Base-by-base conservation (phyloP, 2,113 vertebrate genomes). In the Dipodomys merriami region DNA sequence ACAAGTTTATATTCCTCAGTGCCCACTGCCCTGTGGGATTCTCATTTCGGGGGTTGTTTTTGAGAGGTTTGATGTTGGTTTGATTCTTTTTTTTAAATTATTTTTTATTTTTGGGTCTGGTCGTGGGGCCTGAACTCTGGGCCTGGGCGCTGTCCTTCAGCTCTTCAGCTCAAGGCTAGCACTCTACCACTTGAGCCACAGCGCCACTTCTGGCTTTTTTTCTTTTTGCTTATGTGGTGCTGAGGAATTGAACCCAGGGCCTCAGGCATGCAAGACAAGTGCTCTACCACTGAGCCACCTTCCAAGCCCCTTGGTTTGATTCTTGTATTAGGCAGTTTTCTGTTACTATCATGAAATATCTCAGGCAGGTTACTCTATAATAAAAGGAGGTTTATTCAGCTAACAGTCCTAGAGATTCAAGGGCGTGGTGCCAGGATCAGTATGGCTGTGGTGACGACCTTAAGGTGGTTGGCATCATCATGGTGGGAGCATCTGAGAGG, bases 21-120 rank as follows among this genome's bases (percentile, higher is more conserved):
- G 71, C 57, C 29, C 10, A 53, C 62, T 35, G 27, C 39, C 78
- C 25, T 12, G 2, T 46, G 30, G 1, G 22, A 22, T 33, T 74
- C 35, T 72, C 1, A 2, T 76, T 44, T 71, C 9, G n/a, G 53
- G 71, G 15, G 30, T 33, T 49, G 29, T 12, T 83, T 67, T 65
- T 77, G n/a, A 74, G 67, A 86, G 7, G 22, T 19, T 60, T 57
- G 27, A 49, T 90, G 49, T 60, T 33, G 25, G 86, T 96, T 87
- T 60, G 78, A 80, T 64, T 68, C 25, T 33, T 62, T 16, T 12
- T n/a, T n/a, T n/a, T n/a, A n/a, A n/a, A 30, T 86, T 62, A 73
- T 12, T 49, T 53, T 13, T 53, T 53, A 39, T 39, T 39, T 39
- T 39, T 39, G 39, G 5, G 39, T 39, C 39, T 5, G 0, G 39